A percentile compares a stretch with the other conserved stretches of the same genome.
Evolutionary conservation across 2,888 invertebrate species (phyloP).

Genomic region (Hybos culiciformis): DNA sequence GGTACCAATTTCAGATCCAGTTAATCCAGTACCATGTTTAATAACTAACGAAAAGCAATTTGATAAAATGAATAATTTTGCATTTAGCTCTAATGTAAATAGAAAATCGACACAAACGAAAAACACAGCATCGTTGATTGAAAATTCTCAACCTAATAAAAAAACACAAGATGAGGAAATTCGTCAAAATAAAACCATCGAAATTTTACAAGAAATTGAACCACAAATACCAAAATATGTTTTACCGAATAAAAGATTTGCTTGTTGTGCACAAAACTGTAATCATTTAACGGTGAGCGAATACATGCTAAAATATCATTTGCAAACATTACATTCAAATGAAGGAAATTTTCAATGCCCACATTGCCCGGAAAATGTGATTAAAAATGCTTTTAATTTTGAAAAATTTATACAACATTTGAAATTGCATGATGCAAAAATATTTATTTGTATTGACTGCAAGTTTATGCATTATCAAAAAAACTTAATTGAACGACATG

Average conservation of each 20-base stretch:
- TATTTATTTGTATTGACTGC: slow-evolving; percentile 62
- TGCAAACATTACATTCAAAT: slow-evolving; percentile 54
- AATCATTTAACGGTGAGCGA: slow-evolving; percentile 59
- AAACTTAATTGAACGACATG: slow-evolving; percentile 51
- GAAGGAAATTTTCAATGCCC: slow-evolving; percentile 49
- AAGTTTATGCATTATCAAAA: slow-evolving; percentile 48
- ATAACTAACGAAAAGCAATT: slow-evolving; percentile 67
- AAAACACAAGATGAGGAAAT: too few species aligned
- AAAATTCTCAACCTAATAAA: too few species aligned
- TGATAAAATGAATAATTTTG: slow-evolving; percentile 72
- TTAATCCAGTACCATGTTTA: slow-evolving; percentile 70
- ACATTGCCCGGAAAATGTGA: slow-evolving; percentile 49
- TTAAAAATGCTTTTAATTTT: slow-evolving; percentile 37
- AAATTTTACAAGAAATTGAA: too few species aligned
- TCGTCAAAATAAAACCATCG: too few species aligned
- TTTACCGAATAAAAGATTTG: slow-evolving; percentile 44
- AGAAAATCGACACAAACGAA: slow-evolving; percentile 20
- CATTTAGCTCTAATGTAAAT: slow-evolving; percentile 46
- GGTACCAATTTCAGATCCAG: slow-evolving; percentile 53
- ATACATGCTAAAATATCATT: slow-evolving; percentile 54
- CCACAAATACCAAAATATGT: slow-evolving; percentile 38
- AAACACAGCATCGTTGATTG: too few species aligned
- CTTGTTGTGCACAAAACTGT: slow-evolving; percentile 58
- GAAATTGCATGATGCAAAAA: slow-evolving; percentile 55
- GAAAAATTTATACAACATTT: slow-evolving; percentile 57